Evolutionary conservation across 1,140 invertebrate species (phyloP).

Genomic region (Hylaeus volcanicus): DNA sequence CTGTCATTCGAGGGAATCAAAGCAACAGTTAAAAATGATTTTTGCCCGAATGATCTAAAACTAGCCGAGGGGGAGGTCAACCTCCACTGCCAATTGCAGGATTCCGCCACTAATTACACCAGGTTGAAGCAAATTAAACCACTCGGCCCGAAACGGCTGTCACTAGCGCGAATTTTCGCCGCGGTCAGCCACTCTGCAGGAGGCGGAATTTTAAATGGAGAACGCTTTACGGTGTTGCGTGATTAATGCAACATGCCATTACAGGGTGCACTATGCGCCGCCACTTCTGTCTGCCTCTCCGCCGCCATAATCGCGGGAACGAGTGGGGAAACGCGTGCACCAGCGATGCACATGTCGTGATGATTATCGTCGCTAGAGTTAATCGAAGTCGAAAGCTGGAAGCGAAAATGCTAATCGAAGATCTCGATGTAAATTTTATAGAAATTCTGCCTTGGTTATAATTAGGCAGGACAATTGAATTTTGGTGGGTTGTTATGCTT

Average conservation of each 20-base stretch:
- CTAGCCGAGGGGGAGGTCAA: neutral
- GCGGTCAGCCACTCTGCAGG: neutral
- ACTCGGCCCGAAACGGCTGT: neutral
- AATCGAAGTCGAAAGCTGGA: constrained; percentile 25
- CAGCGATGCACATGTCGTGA: neutral
- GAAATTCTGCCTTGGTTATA: too few relatives aligned
- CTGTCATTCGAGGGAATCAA: too few relatives aligned
- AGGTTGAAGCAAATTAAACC: neutral
- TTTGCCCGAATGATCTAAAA: neutral
- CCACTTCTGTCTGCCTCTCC: neutral
- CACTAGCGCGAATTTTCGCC: constrained; percentile 16
- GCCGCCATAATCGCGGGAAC: constrained; percentile 10
- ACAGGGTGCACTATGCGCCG: constrained; percentile 12
- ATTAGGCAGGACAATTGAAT: too few relatives aligned
- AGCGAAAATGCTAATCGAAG: constrained; percentile 57
- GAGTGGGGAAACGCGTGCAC: neutral
- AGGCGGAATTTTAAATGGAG: constrained; percentile 34
- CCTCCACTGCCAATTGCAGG: neutral
- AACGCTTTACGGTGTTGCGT: constrained; percentile 37
- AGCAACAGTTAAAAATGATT: too few relatives aligned
- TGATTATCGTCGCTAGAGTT: constrained; percentile 1
- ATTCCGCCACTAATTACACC: neutral
- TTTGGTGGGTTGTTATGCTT: too few relatives aligned
- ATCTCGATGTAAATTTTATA: neutral
- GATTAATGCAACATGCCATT: constrained; percentile 43